phyloP scores from a whole-genome alignment of 2,888 invertebrate species.

The Branchellion lobata region DNA sequence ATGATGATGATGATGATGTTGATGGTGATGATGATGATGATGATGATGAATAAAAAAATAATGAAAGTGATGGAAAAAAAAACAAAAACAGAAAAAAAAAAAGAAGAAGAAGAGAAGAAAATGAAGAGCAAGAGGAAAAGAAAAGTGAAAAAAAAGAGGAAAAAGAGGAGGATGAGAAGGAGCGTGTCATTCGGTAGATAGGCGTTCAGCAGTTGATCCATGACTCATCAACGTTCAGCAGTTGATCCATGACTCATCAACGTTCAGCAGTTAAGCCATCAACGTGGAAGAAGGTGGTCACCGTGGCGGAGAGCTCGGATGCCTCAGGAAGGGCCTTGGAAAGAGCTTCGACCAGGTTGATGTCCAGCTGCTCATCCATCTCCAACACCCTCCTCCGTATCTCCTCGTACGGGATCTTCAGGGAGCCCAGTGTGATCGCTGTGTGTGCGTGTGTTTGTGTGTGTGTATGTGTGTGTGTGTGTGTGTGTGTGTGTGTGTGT shows the following conservation, averaged over 20 bases:
- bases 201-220: too few relatives aligned
- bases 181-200: too few relatives aligned
- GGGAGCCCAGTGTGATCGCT: slow-evolving; percentile 65
- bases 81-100: neutral
- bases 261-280: too few relatives aligned
- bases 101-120: neutral
- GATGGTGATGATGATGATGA: slow-evolving; percentile 28
- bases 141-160: too few relatives aligned
- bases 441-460: neutral
- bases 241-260: too few relatives aligned
- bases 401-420: slow-evolving; percentile 64
- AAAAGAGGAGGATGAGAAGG: too few relatives aligned
- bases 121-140: too few relatives aligned
- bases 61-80: neutral
- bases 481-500: too few relatives aligned
- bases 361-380: slow-evolving; percentile 81
- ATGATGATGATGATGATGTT: slow-evolving; percentile 27
- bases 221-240: too few relatives aligned
- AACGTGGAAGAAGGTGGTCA: too few relatives aligned
- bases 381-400: slow-evolving; percentile 76
- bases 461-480: neutral
- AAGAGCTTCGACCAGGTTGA: slow-evolving; percentile 83
- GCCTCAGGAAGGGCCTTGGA: slow-evolving; percentile 81
- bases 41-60: neutral
- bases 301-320: too few relatives aligned